Evolutionary conservation across 2,888 invertebrate genomes (phyloP).

Genomic region (Gnatocerus cornutus): DNA sequence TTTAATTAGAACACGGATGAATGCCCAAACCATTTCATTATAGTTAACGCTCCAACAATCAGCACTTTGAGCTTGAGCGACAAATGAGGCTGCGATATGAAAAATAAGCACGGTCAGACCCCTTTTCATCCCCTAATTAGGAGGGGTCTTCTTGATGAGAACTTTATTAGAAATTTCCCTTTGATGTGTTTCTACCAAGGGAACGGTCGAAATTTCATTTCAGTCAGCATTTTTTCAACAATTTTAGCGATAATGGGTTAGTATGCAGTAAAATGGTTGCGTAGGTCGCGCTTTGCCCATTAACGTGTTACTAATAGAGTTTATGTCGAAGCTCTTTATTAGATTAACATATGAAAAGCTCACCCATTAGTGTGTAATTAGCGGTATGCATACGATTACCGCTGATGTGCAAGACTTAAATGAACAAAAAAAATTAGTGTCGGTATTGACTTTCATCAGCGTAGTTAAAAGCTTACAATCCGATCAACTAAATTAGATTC

Average conservation of each 20-base stretch:
- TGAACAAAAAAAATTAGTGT: conserved; percentile 8
- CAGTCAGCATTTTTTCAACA: not conserved
- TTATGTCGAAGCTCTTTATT: conserved; percentile 51
- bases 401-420: conserved; percentile 27
- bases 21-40: conserved; percentile 36
- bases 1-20: conserved; percentile 35
- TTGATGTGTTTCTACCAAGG: conserved; percentile 33
- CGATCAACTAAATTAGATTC: conserved; percentile 21
- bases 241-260: not conserved
- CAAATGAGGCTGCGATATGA: conserved; percentile 28
- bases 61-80: conserved; percentile 16
- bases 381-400: conserved; percentile 40
- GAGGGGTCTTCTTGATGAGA: conserved; percentile 28
- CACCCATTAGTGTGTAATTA: conserved; percentile 56
- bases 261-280: conserved; percentile 34
- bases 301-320: conserved; percentile 50
- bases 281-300: conserved; percentile 45
- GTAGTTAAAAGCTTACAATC: conserved; percentile 27
- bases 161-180: conserved; percentile 42
- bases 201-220: conserved; percentile 19
- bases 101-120: conserved; percentile 37
- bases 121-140: conserved; percentile 37
- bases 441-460: conserved; percentile 18
- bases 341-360: conserved; percentile 55
- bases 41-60: conserved; percentile 29